phyloP scores from a whole-genome alignment of 2,113 vertebrate species.

The Clarias gariepinus region DNA sequence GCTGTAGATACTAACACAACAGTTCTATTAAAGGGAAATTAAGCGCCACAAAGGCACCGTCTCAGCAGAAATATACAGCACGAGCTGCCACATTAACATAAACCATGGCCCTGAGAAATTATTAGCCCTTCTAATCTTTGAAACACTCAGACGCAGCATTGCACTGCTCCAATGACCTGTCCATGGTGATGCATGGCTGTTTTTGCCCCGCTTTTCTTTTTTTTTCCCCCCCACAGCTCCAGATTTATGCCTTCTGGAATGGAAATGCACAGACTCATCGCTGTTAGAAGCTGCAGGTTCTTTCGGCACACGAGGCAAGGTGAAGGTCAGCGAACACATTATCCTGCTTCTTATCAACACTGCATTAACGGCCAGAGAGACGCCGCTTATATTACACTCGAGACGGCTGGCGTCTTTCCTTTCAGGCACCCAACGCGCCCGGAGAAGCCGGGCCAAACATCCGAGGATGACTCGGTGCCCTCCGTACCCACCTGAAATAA shows the following conservation, averaged over 20 bases:
- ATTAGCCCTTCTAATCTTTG: conserved; percentile 78
- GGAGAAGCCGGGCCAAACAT: conserved; percentile 33
- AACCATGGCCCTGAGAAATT: conserved; percentile 77
- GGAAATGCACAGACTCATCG: conserved; percentile 56
- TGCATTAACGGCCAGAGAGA: conserved; percentile 49
- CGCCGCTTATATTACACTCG: conserved; percentile 47
- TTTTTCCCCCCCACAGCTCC: conserved; percentile 35
- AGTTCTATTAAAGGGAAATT: conserved; percentile 70
- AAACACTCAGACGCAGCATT: conserved; percentile 71
- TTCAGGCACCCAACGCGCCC: not conserved
- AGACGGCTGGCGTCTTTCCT: conserved; percentile 24
- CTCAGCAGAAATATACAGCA: conserved; percentile 77
- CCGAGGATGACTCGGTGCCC: conserved; percentile 41
- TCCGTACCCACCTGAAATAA: conserved; percentile 46
- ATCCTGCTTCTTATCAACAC: conserved; percentile 57
- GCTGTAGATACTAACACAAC: conserved; percentile 66
- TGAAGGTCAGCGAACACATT: conserved; percentile 63
- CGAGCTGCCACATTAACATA: conserved; percentile 78
- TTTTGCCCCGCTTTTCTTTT: conserved; percentile 53
- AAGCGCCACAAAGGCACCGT: conserved; percentile 69
- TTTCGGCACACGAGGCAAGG: conserved; percentile 45
- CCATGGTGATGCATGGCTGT: conserved; percentile 74
- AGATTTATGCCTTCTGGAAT: conserved; percentile 66
- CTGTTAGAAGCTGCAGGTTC: conserved; percentile 45
- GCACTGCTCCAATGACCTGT: conserved; percentile 76